phyloP scores from a whole-genome alignment of 2,888 invertebrate species.

The Operophtera brumata region DNA sequence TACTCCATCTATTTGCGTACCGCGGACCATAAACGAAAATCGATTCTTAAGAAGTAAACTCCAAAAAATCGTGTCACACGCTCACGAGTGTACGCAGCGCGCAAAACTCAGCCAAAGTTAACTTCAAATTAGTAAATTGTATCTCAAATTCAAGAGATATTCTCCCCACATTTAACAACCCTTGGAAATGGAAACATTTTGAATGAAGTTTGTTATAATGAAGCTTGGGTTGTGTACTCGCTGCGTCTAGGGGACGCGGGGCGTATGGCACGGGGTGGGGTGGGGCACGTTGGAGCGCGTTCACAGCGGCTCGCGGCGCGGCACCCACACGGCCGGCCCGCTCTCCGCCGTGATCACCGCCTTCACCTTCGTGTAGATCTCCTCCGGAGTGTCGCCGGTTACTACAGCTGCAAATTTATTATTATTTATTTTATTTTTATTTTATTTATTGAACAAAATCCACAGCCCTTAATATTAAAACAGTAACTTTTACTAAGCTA shows the following conservation, averaged over 20 bases:
- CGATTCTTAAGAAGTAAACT: too few relatives aligned
- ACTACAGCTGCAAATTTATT: conserved; percentile 88
- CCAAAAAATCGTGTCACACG: too few relatives aligned
- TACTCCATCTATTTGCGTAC: too few relatives aligned
- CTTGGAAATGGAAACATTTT: not conserved
- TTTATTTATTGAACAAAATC: too few relatives aligned
- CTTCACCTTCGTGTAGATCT: conserved; percentile 97
- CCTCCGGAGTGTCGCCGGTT: conserved; percentile 98
- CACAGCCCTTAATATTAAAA: too few relatives aligned
- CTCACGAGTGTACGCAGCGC: too few relatives aligned
- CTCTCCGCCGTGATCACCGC: conserved; percentile 97
- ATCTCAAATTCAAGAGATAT: not conserved
- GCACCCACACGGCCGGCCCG: conserved; percentile 98
- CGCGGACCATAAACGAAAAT: too few relatives aligned
- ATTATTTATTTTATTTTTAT: not conserved
- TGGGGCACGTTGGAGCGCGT: conserved; percentile 72
- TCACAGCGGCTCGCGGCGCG: conserved; percentile 97
- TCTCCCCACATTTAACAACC: not conserved
- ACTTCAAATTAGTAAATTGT: not conserved
- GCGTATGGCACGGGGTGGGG: conserved; percentile 60
- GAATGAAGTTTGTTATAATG: not conserved
- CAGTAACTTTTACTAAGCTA: too few relatives aligned
- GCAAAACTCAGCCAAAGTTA: not conserved
- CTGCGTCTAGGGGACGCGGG: not conserved
- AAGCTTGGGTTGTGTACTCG: not conserved